Evolutionary conservation across 2,888 invertebrate species (phyloP), one percentile per base, ranked within the genome.

Genomic region (Brachycybe producta): DNA sequence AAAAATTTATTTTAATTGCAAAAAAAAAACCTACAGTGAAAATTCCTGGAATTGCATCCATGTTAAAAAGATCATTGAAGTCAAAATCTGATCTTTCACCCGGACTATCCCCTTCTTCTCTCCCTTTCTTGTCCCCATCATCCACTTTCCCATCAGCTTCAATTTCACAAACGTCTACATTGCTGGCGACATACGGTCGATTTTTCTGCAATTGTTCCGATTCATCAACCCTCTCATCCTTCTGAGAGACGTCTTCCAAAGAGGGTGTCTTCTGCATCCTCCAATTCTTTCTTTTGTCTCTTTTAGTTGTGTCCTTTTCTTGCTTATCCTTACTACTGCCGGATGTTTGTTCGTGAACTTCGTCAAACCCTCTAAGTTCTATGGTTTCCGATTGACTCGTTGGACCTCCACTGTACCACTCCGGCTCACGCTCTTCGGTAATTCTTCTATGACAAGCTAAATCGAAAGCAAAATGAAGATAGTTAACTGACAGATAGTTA

Each of bases 351-450:
- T 54, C 51, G 39, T 56, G 52, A 46, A 53, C 55, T 26, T 83
- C 86, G 60, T 92, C 90, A 69, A 94, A 94, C 17, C 94, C 94
- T 42, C 84, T 80, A 59, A 94, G 72, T 67, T 94, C 94, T 60
- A 94, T 94, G 32, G 86, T 88, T 61, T 94, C 94, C 62, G 80
- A 72, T 65, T 90, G 85, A 54, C 90, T 90, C 54, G 84, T 82
- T 40, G 92, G 92, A 39, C 91, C 92, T 53, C 64, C 63, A 52
- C 71, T 72, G 61, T 73, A 80, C 86, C 92, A 91, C 69, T 91
- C 90, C 2, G 91, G 91, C 65, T 88, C 86, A 58, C 84, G 85
- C 59, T 77, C 77, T 53, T 65, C 61, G 74, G 57, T 55, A 36
- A 59, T 45, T 21, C 76, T 59, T 30, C 44, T 41, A 24, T 51